Percentiles rank a stretch among this genome's conserved stretches.
Evolutionary conservation across 2,797 vertebrate genomes (phyloP).

Genomic region (Nannoperca obscura): DNA sequence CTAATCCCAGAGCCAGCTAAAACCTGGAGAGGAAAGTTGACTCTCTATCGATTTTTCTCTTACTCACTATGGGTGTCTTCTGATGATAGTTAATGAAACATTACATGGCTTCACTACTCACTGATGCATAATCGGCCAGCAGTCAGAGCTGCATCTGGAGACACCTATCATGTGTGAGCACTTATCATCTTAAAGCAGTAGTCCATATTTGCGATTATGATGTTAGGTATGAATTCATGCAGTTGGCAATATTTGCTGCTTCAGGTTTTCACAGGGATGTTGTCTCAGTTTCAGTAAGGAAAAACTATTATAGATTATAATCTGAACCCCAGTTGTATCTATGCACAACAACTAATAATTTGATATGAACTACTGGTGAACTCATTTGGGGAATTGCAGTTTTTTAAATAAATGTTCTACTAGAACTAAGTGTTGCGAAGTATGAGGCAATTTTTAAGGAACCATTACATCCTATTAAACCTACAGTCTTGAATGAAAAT

Average conservation of each 20-base stretch:
- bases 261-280: not conserved
- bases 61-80: slow-evolving; percentile 48
- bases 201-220: slow-evolving; percentile 30
- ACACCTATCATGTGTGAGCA: slow-evolving; percentile 25
- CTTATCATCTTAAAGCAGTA: slow-evolving; percentile 6
- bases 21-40: slow-evolving; percentile 56
- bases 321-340: not conserved
- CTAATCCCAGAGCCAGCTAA: slow-evolving; percentile 65
- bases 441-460: slow-evolving; percentile 60
- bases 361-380: slow-evolving; percentile 54
- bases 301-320: not conserved
- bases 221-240: slow-evolving; percentile 25
- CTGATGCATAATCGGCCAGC: slow-evolving; percentile 47
- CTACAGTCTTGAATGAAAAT: slow-evolving; percentile 30
- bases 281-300: slow-evolving; percentile 8
- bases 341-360: slow-evolving; percentile 4
- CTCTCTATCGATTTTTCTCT: slow-evolving; percentile 44
- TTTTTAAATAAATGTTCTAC: slow-evolving; percentile 40
- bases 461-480: slow-evolving; percentile 53
- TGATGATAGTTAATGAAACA: slow-evolving; percentile 66
- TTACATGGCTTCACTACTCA: slow-evolving; percentile 45
- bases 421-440: slow-evolving; percentile 37
- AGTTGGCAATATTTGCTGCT: slow-evolving; percentile 20
- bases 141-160: slow-evolving; percentile 50
- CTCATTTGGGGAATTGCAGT: slow-evolving; percentile 45